Percentiles rank a stretch among this genome's conserved stretches.
phyloP scores from a whole-genome alignment of 2,113 vertebrate species.

The Phocoena sinus region DNA sequence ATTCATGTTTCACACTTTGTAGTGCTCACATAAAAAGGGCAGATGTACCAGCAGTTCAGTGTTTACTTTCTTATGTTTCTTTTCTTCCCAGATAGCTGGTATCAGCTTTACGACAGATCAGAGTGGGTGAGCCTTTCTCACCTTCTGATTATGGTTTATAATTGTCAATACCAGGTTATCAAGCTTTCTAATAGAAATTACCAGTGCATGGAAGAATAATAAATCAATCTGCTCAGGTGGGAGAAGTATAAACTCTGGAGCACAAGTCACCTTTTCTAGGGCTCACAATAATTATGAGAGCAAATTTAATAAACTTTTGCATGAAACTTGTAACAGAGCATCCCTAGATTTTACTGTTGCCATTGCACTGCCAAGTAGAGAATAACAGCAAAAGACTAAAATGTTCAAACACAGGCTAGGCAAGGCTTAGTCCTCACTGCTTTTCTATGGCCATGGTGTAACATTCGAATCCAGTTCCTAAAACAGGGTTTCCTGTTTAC shows the following conservation, averaged over 20 bases:
- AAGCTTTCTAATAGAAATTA: conserved; percentile 61
- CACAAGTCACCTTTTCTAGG: not conserved
- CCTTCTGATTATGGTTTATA: conserved; percentile 39
- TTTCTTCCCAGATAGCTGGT: conserved; percentile 45
- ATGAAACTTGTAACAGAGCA: conserved; percentile 34
- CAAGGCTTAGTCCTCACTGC: not conserved
- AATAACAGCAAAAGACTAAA: not conserved
- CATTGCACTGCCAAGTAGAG: not conserved
- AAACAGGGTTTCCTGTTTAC: not conserved
- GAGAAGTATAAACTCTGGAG: not conserved
- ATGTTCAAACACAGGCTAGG: not conserved
- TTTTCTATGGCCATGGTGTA: not conserved
- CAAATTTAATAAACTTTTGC: conserved; percentile 61
- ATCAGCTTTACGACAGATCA: conserved; percentile 28
- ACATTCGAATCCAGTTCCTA: not conserved
- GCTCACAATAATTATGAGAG: conserved; percentile 28
- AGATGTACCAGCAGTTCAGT: not conserved
- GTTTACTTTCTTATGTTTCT: conserved; percentile 45
- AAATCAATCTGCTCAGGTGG: conserved; percentile 32
- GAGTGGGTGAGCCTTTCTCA: conserved; percentile 17
- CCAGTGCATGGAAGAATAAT: conserved; percentile 3
- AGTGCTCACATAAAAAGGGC: conserved; percentile 22
- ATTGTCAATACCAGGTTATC: conserved; percentile 53
- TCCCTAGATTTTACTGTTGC: not conserved
- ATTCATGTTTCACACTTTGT: conserved; percentile 57